These are phyloP conservation scores for Oryzaephilus surinamensis DNA, from an alignment of 1,140 invertebrate genomes.

Conservation along the genomic window DNA sequence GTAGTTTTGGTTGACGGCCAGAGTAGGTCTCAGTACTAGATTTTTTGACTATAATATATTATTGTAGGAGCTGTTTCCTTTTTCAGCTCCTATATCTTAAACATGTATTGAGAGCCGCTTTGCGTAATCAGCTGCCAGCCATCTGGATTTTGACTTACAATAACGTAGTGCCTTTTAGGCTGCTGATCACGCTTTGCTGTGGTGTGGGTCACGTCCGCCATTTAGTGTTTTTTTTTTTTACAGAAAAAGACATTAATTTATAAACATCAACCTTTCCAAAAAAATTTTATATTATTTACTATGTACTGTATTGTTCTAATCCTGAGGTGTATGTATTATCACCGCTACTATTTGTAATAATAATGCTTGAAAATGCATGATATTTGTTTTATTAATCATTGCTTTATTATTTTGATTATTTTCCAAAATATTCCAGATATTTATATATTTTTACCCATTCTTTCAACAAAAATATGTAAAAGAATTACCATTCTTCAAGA, in stretches of 20 bases:
- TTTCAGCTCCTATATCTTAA: constrained; percentile 11
- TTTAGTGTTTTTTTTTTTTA: constrained; percentile 21
- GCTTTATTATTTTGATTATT: constrained; percentile 39
- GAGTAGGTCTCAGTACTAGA: constrained; percentile 4
- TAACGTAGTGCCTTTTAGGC: constrained; percentile 36
- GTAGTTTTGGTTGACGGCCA: constrained; percentile 7
- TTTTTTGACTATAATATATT: too few relatives aligned
- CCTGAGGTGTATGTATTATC: constrained; percentile 37
- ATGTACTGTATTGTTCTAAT: constrained; percentile 49
- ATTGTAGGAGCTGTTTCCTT: too few relatives aligned
- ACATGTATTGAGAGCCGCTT: too few relatives aligned
- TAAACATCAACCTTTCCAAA: constrained; percentile 24
- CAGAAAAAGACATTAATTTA: constrained; percentile 13
- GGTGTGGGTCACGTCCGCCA: constrained; percentile 33
- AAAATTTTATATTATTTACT: constrained; percentile 39
- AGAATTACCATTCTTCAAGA: too few relatives aligned
- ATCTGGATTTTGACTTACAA: constrained; percentile 31
- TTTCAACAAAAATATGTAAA: too few relatives aligned
- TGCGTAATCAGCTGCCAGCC: constrained; percentile 35
- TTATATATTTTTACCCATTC: too few relatives aligned
- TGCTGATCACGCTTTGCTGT: constrained; percentile 35
- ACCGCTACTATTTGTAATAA: constrained; percentile 71
- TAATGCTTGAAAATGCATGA: constrained; percentile 79
- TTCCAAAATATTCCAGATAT: background rate
- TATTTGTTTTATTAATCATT: constrained; percentile 78